phyloP scores from a whole-genome alignment of 2,113 vertebrate species.

The Saimiri boliviensis region DNA sequence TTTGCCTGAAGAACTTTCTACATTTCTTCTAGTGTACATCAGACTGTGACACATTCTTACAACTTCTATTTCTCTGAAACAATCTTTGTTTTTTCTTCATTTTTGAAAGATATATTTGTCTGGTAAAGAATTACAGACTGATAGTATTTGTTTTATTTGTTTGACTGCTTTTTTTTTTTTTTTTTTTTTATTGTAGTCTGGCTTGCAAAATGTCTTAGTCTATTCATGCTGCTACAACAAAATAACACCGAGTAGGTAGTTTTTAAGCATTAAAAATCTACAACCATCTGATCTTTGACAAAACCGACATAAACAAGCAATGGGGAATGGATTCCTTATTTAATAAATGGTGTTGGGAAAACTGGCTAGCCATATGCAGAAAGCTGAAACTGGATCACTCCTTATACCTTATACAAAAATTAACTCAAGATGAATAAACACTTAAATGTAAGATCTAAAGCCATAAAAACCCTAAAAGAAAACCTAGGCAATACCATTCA shows the following conservation, averaged over 20 bases:
- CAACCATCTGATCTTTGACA: too few species aligned
- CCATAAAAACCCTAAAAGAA: too few species aligned
- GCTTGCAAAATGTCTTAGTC: background rate
- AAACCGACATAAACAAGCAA: too few species aligned
- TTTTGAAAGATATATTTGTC: conserved; percentile 10
- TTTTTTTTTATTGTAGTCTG: background rate
- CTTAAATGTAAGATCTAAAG: too few species aligned
- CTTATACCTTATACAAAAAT: too few species aligned
- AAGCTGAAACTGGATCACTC: too few species aligned
- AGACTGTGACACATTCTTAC: background rate
- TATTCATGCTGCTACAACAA: background rate
- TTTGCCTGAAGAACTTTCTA: background rate
- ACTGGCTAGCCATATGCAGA: too few species aligned
- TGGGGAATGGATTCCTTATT: too few species aligned
- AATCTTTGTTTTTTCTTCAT: background rate
- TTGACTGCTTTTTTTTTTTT: background rate
- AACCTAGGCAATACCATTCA: too few species aligned
- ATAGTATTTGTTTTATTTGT: background rate
- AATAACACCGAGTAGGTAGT: background rate
- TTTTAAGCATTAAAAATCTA: background rate
- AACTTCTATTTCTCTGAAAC: background rate
- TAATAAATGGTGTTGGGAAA: too few species aligned
- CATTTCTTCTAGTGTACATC: background rate
- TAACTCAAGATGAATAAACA: too few species aligned
- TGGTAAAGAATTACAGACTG: background rate